Evolutionary conservation across 2,113 vertebrate species (phyloP).

Genomic region (Orientallactaga bullata): DNA sequence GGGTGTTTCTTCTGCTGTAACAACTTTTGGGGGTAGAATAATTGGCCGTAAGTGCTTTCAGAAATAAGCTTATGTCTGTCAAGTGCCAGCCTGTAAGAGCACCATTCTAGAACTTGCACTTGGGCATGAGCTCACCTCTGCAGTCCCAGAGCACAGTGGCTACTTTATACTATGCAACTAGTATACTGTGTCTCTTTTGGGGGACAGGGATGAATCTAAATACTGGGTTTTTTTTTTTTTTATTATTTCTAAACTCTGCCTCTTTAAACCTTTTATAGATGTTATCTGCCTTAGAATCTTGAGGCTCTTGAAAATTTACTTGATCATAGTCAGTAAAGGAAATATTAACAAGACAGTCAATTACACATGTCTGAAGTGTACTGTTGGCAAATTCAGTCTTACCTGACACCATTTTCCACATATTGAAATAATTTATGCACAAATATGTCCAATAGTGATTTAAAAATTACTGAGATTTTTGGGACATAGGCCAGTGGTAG

Average conservation of each 20-base stretch:
- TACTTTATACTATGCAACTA: background rate
- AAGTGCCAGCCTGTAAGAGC: background rate
- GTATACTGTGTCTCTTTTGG: background rate
- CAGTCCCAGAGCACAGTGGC: background rate
- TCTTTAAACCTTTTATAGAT: constrained; percentile 41
- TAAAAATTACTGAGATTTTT: background rate
- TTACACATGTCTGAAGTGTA: background rate
- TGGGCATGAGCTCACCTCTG: background rate
- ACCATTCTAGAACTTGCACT: background rate
- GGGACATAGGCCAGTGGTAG: background rate
- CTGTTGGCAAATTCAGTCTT: constrained; percentile 35
- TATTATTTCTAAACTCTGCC: background rate
- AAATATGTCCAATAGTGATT: background rate
- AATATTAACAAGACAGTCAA: background rate
- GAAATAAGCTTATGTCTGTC: background rate
- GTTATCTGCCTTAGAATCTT: background rate
- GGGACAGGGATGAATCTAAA: no score
- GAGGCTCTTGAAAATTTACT: constrained; percentile 29
- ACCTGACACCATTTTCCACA: constrained; percentile 39
- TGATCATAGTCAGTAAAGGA: constrained; percentile 45
- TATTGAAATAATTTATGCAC: constrained; percentile 20
- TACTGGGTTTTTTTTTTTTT: background rate
- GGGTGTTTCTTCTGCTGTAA: background rate
- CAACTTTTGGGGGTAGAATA: background rate
- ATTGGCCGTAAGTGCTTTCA: constrained; percentile 39